Evolutionary conservation across 1,140 invertebrate genomes (phyloP).

Genomic region (Drosophila bifasciata): DNA sequence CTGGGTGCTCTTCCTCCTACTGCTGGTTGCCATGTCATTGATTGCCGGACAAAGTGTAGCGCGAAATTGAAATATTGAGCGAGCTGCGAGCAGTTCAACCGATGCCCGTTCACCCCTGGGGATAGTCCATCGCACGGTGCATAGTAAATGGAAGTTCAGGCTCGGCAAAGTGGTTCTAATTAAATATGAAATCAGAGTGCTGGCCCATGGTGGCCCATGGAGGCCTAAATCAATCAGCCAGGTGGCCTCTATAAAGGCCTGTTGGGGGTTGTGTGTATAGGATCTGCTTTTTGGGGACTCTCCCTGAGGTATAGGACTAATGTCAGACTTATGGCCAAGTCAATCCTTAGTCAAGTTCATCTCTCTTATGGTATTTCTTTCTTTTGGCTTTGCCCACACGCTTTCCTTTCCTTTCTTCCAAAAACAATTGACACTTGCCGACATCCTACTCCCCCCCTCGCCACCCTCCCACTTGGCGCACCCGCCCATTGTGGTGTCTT

Average conservation of each 20-base stretch:
- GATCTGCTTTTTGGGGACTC: background rate
- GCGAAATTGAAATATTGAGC: conserved; percentile 78
- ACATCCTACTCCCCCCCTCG: conserved; percentile 71
- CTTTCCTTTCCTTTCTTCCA: conserved; percentile 33
- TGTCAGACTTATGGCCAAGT: conserved; percentile 23
- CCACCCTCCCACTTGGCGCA: no score
- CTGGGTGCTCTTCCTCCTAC: no score
- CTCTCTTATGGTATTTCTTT: conserved; percentile 22
- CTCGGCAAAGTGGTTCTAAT: conserved; percentile 40
- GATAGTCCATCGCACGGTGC: background rate
- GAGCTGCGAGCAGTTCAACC: conserved; percentile 60
- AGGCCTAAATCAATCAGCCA: conserved; percentile 28
- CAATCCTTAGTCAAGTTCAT: conserved; percentile 49
- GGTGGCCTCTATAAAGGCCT: conserved; percentile 2
- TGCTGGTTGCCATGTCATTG: conserved; percentile 57
- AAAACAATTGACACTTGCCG: conserved; percentile 80
- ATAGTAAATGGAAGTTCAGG: conserved; percentile 34
- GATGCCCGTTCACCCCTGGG: conserved; percentile 23
- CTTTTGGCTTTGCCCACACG: conserved; percentile 18
- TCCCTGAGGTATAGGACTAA: background rate
- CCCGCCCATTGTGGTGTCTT: conserved; percentile 40
- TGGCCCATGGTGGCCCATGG: conserved; percentile 17
- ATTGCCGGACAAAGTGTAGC: conserved; percentile 66
- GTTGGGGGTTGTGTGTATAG: background rate
- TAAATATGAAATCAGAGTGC: conserved; percentile 55